Evolutionary conservation across 2,888 invertebrate genomes (phyloP), one percentile per base, ranked within the genome.

Genomic region (Taphrorychus bicolor): DNA sequence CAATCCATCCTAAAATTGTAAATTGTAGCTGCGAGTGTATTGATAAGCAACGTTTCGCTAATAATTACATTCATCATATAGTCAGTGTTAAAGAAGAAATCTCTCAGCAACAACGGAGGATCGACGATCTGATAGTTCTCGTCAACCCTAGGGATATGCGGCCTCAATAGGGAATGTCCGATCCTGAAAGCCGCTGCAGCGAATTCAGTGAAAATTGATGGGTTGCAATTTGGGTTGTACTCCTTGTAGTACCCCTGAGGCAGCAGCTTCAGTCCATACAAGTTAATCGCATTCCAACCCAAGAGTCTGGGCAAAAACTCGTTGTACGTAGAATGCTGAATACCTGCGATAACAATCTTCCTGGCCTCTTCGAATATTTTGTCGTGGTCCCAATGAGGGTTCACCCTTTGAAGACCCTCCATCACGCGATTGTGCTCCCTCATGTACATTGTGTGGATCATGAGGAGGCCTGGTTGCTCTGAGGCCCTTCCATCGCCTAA

Each of bases 41-140:
- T n/a, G n/a, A n/a, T n/a, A n/a, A n/a, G n/a, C n/a, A n/a, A n/a
- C n/a, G n/a, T n/a, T n/a, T n/a, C n/a, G n/a, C n/a, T n/a, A n/a
- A n/a, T n/a, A n/a, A n/a, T 82, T 76, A 88, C 88, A 75, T 85
- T 85, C 83, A 90, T 86, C 58, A 97, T 87, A 84, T 92, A 89
- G 74, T 96, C 96, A 41, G 94, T 91, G 77, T 91, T 94, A 85
- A 97, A 96, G 87, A 97, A 97, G 2, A 94, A 93, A 77, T 94
- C 93, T 49, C 95, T 86, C 21, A 97, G 83, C 22, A 94, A 84
- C 61, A 95, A 90, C 0, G 94, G 92, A 0, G 95, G 94, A 75
- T 93, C 93, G 7, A 94, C 87, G 2, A 92, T 91, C 77, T 93
- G 91, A 81, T 91, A 95, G 65, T 87, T 87, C 3, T 88, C 86